phyloP scores from a whole-genome alignment of 2,797 vertebrate species.

The Danio albolineatus region DNA sequence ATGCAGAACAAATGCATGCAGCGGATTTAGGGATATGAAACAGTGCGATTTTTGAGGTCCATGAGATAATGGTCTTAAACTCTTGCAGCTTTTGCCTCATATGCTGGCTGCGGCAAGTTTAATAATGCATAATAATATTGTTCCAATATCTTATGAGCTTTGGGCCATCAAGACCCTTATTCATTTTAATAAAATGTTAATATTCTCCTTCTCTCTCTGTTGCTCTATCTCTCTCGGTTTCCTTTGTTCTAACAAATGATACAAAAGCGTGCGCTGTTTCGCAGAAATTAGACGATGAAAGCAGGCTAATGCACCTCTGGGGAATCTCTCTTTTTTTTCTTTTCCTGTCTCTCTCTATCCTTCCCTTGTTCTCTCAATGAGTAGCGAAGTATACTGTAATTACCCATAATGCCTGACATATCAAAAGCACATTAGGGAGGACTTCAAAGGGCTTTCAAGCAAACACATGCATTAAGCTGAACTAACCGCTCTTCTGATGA shows the following conservation, averaged over 20 bases:
- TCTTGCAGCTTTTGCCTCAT: conserved; percentile 5
- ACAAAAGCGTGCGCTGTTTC: conserved; percentile 49
- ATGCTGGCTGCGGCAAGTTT: conserved; percentile 15
- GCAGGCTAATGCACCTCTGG: conserved; percentile 38
- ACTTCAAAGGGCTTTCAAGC: conserved; percentile 52
- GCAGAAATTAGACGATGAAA: conserved; percentile 45
- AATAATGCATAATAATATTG: conserved; percentile 41
- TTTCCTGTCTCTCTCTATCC: background rate
- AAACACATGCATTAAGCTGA: conserved; percentile 46
- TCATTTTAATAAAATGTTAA: conserved; percentile 33
- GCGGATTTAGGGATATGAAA: conserved; percentile 21
- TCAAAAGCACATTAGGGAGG: conserved; percentile 61
- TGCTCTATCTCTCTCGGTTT: background rate
- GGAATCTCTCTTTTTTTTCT: conserved; percentile 18
- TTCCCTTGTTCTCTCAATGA: conserved; percentile 28
- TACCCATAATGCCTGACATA: conserved; percentile 59
- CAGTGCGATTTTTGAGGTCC: background rate
- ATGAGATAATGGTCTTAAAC: conserved; percentile 14
- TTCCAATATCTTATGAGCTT: conserved; percentile 37
- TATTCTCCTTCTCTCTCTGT: conserved; percentile 24
- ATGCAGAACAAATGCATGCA: background rate
- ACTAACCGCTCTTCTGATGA: conserved; percentile 44
- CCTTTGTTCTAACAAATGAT: conserved; percentile 29
- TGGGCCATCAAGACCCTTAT: conserved; percentile 19
- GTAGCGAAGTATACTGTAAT: conserved; percentile 54